phyloP scores from a whole-genome alignment of 2,888 invertebrate genomes.

The Diadegma fenestrale region DNA sequence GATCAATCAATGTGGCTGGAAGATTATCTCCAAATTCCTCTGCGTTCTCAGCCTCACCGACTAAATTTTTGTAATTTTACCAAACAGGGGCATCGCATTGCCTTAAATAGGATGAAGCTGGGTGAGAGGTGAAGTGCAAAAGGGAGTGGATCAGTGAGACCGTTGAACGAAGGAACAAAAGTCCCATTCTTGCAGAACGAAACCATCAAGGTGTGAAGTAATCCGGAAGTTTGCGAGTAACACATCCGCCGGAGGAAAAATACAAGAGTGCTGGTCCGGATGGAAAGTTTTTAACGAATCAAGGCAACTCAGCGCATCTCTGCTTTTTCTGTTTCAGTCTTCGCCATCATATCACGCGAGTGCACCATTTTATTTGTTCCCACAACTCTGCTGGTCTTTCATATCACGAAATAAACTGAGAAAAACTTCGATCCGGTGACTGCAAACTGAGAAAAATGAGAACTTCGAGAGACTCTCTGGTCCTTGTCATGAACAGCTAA shows the following conservation, averaged over 20 bases:
- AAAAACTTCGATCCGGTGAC: not conserved
- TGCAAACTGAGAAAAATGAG: not conserved
- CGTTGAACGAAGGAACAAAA: not conserved
- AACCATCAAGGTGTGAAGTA: slow-evolving; percentile 17
- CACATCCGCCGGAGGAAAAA: slow-evolving; percentile 17
- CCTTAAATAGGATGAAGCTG: not conserved
- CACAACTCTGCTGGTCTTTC: not conserved
- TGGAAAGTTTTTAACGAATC: slow-evolving; percentile 64
- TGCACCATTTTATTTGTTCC: slow-evolving; percentile 19
- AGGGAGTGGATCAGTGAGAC: not conserved
- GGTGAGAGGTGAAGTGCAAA: not conserved
- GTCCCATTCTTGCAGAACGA: not conserved
- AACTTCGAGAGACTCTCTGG: not conserved
- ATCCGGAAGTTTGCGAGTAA: slow-evolving; percentile 32
- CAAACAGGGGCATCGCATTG: not conserved
- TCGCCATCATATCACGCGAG: slow-evolving; percentile 13
- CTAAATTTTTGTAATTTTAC: too few relatives aligned
- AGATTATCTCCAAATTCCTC: too few relatives aligned
- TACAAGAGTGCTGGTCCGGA: slow-evolving; percentile 5
- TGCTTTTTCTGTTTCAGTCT: slow-evolving; percentile 33
- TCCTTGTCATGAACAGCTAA: not conserved
- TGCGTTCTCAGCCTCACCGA: too few relatives aligned
- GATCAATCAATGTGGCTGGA: too few relatives aligned
- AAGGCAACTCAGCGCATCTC: slow-evolving; percentile 16
- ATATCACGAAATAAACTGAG: not conserved